A percentile compares a stretch with the other conserved stretches of the same genome.
These are phyloP conservation scores for Apaloderma vittatum DNA, from an alignment of 2,113 vertebrate species.

Conservation along the genomic window DNA sequence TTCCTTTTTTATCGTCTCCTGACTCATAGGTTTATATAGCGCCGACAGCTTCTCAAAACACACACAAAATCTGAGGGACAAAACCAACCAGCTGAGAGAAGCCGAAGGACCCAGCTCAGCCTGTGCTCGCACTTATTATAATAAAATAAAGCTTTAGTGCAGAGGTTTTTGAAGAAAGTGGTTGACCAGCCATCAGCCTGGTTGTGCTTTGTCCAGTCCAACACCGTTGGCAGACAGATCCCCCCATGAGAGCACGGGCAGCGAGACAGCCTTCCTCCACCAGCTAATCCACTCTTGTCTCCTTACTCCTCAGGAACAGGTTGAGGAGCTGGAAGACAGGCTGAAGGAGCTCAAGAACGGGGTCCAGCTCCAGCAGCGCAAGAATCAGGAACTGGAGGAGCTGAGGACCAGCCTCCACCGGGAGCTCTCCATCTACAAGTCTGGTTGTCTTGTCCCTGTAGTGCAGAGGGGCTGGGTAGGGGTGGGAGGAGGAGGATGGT, in stretches of 20 bases:
- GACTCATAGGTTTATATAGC: background rate
- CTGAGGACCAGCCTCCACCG: constrained; percentile 83
- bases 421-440: constrained; percentile 89
- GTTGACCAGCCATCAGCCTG: background rate
- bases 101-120: background rate
- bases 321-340: constrained; percentile 88
- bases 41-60: constrained; percentile 17
- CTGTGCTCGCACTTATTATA: background rate
- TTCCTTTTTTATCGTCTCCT: background rate
- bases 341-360: constrained; percentile 87
- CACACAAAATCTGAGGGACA: background rate
- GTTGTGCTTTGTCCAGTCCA: background rate
- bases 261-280: background rate
- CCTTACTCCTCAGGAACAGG: constrained; percentile 78
- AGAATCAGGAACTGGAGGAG: constrained; percentile 88
- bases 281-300: background rate
- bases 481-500: background rate
- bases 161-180: background rate
- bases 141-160: background rate
- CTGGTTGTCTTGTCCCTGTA: background rate
- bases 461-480: background rate
- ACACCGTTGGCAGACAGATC: background rate
- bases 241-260: rapidly evolving
- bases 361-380: constrained; percentile 88
- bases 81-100: background rate